Evolutionary conservation across 2,888 invertebrate genomes (phyloP), one percentile per base, ranked within the genome.

Genomic region (Phyto melanocephala): DNA sequence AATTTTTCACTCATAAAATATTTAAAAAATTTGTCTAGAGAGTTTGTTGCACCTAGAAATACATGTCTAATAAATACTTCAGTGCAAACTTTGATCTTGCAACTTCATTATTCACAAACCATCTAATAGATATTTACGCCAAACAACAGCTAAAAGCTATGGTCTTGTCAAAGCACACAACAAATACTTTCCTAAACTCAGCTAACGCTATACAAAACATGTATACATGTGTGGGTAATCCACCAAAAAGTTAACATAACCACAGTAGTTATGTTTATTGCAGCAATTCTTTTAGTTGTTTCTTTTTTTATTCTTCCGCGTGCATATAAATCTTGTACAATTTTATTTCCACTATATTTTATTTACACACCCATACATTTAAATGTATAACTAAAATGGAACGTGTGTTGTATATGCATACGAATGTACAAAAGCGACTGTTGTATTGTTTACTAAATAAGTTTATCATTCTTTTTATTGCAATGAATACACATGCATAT

Each of bases 401-500:
- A 58, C n/a, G 13, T n/a, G 17, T 28, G 6, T 28, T 20, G 33
- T 33, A 42, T 45, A 28, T 82, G 24, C 6, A 52, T 52, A 8
- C 45, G 42, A n/a, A 6, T 56, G 6, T 33, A 35, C 50, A 17
- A 50, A 17, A 20, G 24, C 17, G 50, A 50, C 37, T 67, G 52
- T 58, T 76, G 50, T 78, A 68, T 68, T 81, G 40, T 56, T 72
- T 35, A 35, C 74, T 58, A 81, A 81, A 78, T 81, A 79, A 79
- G 65, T 79, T 82, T 81, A 74, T 80, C 50, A 65, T 80, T 28
- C 4, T 28, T 65, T 65, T 80, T 80, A 40, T 63, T 80, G 50
- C 52, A 67, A 58, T 70, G 45, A 58, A 3, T 28, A 5, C 28
- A 28, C 6, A 28, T 28, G 3, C 28, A 28, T 28, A 33, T 40